A percentile compares a stretch with the other conserved stretches of the same genome.
These are phyloP conservation scores for Cephus nigrinus DNA, from an alignment of 2,888 invertebrate species.

Conservation along the genomic window DNA sequence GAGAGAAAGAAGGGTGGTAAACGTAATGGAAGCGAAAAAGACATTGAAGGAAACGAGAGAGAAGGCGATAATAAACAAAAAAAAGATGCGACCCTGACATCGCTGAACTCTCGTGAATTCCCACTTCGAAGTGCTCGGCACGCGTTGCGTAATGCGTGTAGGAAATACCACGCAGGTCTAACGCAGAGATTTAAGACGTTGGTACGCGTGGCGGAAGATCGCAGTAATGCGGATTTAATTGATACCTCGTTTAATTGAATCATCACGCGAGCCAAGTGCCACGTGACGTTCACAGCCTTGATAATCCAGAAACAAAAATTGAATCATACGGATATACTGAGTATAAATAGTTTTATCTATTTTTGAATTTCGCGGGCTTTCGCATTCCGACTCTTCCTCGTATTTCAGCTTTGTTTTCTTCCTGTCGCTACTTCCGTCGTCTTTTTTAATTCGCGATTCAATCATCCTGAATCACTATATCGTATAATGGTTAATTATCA, in stretches of 20 bases:
- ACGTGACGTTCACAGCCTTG: background rate
- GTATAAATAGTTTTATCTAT: background rate
- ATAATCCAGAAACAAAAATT: background rate
- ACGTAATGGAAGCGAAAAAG: background rate
- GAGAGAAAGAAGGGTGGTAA: background rate
- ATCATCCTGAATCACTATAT: background rate
- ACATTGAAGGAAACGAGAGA: background rate
- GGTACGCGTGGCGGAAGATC: constrained; percentile 25
- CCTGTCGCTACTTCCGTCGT: background rate
- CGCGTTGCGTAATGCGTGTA: background rate
- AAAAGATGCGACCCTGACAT: background rate
- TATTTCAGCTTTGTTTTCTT: background rate
- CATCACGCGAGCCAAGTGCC: background rate
- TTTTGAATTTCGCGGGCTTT: background rate
- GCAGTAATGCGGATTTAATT: constrained; percentile 35
- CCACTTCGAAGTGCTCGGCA: background rate
- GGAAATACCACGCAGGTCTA: background rate
- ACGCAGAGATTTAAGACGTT: background rate
- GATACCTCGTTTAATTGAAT: constrained; percentile 9
- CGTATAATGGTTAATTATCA: background rate
- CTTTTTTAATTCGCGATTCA: background rate
- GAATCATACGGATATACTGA: background rate
- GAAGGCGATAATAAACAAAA: background rate
- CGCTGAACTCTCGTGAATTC: background rate
- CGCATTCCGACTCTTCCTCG: background rate